Base-by-base conservation (phyloP, 1,140 invertebrate genomes). In the Cotesia typhae region DNA sequence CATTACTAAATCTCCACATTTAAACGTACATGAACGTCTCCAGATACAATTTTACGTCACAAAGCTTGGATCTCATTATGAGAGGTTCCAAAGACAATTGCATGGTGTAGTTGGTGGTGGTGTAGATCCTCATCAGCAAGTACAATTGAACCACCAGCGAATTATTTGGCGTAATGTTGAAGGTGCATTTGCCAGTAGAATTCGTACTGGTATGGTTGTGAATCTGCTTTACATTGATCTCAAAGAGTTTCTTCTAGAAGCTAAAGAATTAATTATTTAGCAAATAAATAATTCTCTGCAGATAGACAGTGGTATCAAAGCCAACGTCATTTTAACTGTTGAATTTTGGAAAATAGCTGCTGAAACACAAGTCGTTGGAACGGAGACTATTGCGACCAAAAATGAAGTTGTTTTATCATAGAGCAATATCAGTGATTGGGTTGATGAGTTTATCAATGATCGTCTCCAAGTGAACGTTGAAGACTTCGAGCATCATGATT, bases 401-500 rank as follows among this genome's bases (percentile, higher is more conserved):
- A 57, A 57, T 57, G 12, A 57, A 57, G 17, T 5, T 57, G n/a
- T 57, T n/a, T 3, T 57, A 17, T 5, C 53, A 57, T 57, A 14
- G 2, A 57, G 9, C 2, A n/a, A 57, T 14, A 57, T 57, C 53
- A 20, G 17, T 57, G 17, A 6, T 7, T 57, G 53, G 53, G 9
- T 57, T 20, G n/a, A 57, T 57, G 17, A 57, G n/a, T 17, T 17
- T 57, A n/a, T 57, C n/a, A 57, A 2, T 5, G 53, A 57, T 20
- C 53, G 53, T n/a, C 17, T 57, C 5, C 17, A 17, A 6, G 17
- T 37, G 9, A 47, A 66, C 4, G 38, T 66, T 17, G 35, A 66
- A 66, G 35, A 66, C 3, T 5, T 57, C 12, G 53, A 57, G n/a
- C 53, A 57, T 57, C 53, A 68, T 20, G 68, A 76, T 47, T 74